Conservation (phyloP, 2,888 invertebrate species). For the Orchestes rusci region DNA sequence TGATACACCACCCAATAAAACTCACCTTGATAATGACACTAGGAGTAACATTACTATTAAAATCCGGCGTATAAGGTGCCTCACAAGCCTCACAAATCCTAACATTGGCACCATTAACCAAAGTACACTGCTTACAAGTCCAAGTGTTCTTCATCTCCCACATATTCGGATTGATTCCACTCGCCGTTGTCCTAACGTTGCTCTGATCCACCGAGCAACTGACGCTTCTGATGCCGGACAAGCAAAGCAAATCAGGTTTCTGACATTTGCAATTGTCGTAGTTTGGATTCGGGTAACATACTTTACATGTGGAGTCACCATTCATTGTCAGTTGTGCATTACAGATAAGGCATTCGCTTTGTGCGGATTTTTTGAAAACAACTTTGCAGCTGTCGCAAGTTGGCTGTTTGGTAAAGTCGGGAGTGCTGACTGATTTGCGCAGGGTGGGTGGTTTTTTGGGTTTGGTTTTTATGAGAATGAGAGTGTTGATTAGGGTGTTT, state of each 20-base stretch:
- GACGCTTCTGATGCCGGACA: slow-evolving; percentile 41
- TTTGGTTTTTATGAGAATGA: slow-evolving; percentile 23
- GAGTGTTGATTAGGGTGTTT: slow-evolving; percentile 30
- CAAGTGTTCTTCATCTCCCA: slow-evolving; percentile 47
- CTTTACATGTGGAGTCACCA: slow-evolving; percentile 40
- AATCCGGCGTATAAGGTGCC: slow-evolving; percentile 49
- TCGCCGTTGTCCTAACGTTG: slow-evolving; percentile 42
- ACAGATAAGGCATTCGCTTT: slow-evolving; percentile 37
- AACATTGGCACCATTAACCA: slow-evolving; percentile 60
- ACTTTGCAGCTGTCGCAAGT: slow-evolving; percentile 29
- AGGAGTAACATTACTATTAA: slow-evolving; percentile 41
- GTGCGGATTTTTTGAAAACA: slow-evolving; percentile 23
- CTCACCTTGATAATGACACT: slow-evolving; percentile 45
- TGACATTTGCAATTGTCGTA: slow-evolving; percentile 40
- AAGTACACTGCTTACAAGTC: slow-evolving; percentile 69
- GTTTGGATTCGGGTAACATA: slow-evolving; percentile 39
- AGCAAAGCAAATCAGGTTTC: slow-evolving; percentile 36
- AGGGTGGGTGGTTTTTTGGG: too few relatives aligned
- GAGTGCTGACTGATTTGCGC: slow-evolving; percentile 27
- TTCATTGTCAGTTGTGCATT: slow-evolving; percentile 38
- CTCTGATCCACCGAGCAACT: slow-evolving; percentile 40
- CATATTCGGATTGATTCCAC: slow-evolving; percentile 39
- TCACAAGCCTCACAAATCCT: slow-evolving; percentile 70
- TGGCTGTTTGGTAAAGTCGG: slow-evolving; percentile 22
- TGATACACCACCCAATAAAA: too few relatives aligned